Base-by-base conservation (phyloP, 2,888 invertebrate species). In the Belgica antarctica region DNA sequence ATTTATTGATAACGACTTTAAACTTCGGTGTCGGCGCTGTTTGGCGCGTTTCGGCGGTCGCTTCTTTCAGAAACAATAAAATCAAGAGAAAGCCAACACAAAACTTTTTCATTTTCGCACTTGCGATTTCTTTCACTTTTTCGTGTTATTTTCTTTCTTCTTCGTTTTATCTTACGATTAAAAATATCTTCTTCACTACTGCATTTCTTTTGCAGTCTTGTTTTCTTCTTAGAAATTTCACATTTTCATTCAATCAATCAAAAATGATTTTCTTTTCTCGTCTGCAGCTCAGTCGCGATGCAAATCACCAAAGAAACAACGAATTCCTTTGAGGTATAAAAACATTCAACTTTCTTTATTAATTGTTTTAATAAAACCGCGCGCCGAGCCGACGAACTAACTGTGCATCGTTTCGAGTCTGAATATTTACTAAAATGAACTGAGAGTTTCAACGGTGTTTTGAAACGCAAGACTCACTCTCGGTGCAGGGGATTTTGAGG, bases 1-100 rank as follows among this genome's bases (percentile, higher is more conserved):
- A 86, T 76, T 83, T 82, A 73, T 83, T 79, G 61, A 85, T 78
- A 47, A 74, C 76, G 52, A 81, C 77, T 65, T 73, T 72, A n/a
- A 68, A 71, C 62, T 73, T 76, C 59, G 78, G 75, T 12, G 71
- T 19, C 25, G 65, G 15, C 2, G 5, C 4, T 1, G 17, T 22
- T 66, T 68, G 52, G 25, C 68, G 57, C 12, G 68, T 68, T 68
- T 68, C 68, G 22, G 68, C 47, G 4, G 19, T 19, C 7, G 57
- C 27, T 57, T 68, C 52, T 10, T 19, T 57, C 19, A 25, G 12
- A 34, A 68, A 68, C 24, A 68, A 57, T 24, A 68, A 31, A 34
- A 68, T 47, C 10, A 41, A 17, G 17, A 68, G 17, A 12, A 17
- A 47, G 17, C 47, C 19, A 17, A 68, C 17, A 10, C 47, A 22